phyloP scores from a whole-genome alignment of 2,888 invertebrate genomes.

The Leptinotarsa rubiginosa region DNA sequence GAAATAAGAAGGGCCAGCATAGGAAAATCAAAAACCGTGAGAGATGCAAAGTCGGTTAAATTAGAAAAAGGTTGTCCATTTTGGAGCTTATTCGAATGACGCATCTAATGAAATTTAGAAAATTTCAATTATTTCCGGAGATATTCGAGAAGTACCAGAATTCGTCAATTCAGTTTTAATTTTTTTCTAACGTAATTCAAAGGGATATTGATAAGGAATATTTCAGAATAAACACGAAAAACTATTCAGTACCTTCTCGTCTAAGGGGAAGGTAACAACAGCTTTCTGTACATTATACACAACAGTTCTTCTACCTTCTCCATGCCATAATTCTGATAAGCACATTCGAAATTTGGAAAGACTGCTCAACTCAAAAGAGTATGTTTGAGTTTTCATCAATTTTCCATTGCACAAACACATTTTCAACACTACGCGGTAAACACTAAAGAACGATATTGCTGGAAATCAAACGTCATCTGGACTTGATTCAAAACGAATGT shows the following conservation, averaged over 20 bases:
- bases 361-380: conserved; percentile 36
- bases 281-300: conserved; percentile 57
- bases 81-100: too few relatives aligned
- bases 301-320: conserved; percentile 55
- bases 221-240: background rate
- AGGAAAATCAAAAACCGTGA: too few relatives aligned
- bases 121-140: too few relatives aligned
- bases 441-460: background rate
- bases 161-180: too few relatives aligned
- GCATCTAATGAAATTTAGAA: too few relatives aligned
- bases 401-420: conserved; percentile 39
- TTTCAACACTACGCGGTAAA: conserved; percentile 7
- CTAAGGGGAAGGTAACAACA: conserved; percentile 55
- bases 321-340: conserved; percentile 55
- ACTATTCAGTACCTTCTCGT: conserved; percentile 52
- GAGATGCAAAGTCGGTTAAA: too few relatives aligned
- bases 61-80: too few relatives aligned
- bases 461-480: background rate
- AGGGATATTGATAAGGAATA: too few relatives aligned
- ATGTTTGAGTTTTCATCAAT: conserved; percentile 33
- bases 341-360: conserved; percentile 47
- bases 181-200: too few relatives aligned
- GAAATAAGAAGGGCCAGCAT: too few relatives aligned
- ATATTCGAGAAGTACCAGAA: too few relatives aligned
- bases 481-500: background rate